Base-by-base conservation (phyloP, 2,113 vertebrate genomes). In the Arothron firmamentum region DNA sequence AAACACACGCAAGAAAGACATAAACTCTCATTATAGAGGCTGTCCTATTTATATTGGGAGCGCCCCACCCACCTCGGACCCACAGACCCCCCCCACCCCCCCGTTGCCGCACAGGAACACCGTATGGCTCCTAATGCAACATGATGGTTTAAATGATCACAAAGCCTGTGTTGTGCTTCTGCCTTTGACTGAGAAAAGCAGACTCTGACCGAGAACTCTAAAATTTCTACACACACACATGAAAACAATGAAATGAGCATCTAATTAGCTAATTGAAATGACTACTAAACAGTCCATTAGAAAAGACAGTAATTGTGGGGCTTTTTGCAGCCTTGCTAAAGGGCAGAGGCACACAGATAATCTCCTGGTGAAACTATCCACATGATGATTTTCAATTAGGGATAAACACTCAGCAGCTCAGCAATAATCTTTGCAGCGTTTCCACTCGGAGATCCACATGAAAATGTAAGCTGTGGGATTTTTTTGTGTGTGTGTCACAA, bases 251-350 rank as follows among this genome's bases (percentile, higher is more conserved):
- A 63, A 68, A 64, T 28, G 52, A 60, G 52, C 47, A 55, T 62
- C 61, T 75, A 75, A 85, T 82, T 79, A 77, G 67, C 28, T 56
- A 19, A 58, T 15, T 75, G 62, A 69, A 86, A 77, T 70, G 47
- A 79, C 75, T 58, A 63, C 53, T 67, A 65, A 53, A 52, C 57
- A 71, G 65, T 63, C 58, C 42, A 71, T 63, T 67, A 75, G 28
- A 75, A 77, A 65, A 73, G 31, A 51, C 49, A 66, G 57, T 48
- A 46, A 71, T 63, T 81, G 55, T 17, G 58, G 5, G 5, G 23
- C 51, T 68, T 60, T 82, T 66, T 38, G 15, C 76, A 59, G 57
- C 52, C 52, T 70, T 60, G 52, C 63, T 65, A 70, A 72, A 70
- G 65, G 65, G 41, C 59, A 65, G 42, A n/a, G 18, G 20, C 58